Base-by-base conservation (phyloP, 2,888 invertebrate genomes). In the Schizaphis graminum region DNA sequence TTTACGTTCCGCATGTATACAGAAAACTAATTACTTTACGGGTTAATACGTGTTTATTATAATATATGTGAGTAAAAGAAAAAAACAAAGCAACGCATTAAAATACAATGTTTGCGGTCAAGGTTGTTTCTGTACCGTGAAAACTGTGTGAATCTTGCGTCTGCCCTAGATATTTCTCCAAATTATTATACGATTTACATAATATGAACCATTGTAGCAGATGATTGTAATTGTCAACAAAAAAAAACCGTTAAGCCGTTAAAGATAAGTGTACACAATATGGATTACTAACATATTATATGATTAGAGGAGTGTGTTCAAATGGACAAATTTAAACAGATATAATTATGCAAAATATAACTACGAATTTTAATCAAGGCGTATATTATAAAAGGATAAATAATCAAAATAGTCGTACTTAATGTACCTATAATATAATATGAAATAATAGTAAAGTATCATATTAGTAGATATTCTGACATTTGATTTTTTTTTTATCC, bases 81-180 rank as follows among this genome's bases (percentile, higher is more conserved):
- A 91, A 88, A 92, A 88, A 88, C 87, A 67, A 88, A 44, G 92
- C 28, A 28, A 67, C 67, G 35, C 92, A 53, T 92, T 67, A 67
- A 53, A 88, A 88, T 88, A 92, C 87, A 88, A 53, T 67, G 41
- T 84, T 53, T 77, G 77, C 53, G 61, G 86, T 88, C 92, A 92
- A 92, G 92, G 92, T 61, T 87, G 92, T 61, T 47, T 57, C 10
- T 41, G 92, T 67, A 88, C 88, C 92, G 88, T 88, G 87, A 92
- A 92, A 92, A 92, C 92, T 88, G 92, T 88, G 92, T 49, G 88
- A 67, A 67, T 67, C 49, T 28, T 28, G 28, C 88, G 41, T 87
- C 41, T 49, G 92, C 92, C 49, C 92, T 53, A 88, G 88, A 88
- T 92, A 92, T 47, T 87, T 61, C 61, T 61, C 26, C 11, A 56